These are phyloP conservation scores for Leuciscus waleckii DNA, from an alignment of 2,797 vertebrate species.

Conservation along the genomic window DNA sequence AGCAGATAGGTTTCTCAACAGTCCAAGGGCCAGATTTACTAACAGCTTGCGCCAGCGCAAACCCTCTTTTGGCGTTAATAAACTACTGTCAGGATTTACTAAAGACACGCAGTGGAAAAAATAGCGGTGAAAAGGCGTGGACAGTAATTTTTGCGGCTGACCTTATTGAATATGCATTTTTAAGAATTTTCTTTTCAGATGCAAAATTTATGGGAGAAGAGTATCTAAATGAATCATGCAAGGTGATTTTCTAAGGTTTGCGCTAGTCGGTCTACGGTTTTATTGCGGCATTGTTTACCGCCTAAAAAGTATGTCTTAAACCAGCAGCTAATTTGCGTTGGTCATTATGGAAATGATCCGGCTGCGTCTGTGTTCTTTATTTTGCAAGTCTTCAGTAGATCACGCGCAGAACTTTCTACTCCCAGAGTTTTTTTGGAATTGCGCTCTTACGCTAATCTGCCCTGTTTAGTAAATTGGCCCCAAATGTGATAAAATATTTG, in stretches of 20 bases:
- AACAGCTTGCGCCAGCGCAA: background rate
- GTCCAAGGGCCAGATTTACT: background rate
- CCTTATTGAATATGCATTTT: background rate
- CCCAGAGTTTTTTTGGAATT: background rate
- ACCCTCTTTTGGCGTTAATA: background rate
- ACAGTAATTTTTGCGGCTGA: background rate
- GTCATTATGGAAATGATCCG: background rate
- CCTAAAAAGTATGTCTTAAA: too few species aligned
- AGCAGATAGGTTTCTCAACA: background rate
- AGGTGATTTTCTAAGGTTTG: background rate
- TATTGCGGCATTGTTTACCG: background rate
- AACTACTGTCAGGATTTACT: background rate
- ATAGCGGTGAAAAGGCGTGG: background rate
- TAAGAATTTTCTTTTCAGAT: background rate
- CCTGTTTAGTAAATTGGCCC: background rate
- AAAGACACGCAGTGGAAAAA: too few species aligned
- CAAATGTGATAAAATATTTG: conserved; percentile 9
- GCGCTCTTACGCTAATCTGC: too few species aligned
- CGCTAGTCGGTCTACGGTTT: background rate
- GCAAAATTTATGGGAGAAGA: background rate
- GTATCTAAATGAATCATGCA: background rate
- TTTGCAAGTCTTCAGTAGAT: too few species aligned
- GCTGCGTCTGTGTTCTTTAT: background rate
- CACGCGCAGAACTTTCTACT: too few species aligned
- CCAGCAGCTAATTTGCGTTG: background rate